Conservation (phyloP, 2,113 vertebrate genomes). For the Mus pahari region DNA sequence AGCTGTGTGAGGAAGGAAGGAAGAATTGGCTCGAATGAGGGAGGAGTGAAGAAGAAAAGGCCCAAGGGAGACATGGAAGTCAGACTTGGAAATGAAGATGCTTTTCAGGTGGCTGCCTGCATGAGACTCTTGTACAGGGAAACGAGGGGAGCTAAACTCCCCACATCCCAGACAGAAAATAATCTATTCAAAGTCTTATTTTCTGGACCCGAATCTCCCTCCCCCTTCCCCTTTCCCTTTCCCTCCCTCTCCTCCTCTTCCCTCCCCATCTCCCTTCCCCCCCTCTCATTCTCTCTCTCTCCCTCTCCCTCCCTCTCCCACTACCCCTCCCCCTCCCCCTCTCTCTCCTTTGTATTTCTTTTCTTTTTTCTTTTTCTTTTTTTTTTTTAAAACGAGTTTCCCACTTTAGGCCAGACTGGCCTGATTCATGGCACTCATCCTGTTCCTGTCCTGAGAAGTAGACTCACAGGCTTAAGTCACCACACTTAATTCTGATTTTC, state of each 20-base stretch:
- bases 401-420: not conserved
- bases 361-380: not conserved
- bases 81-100: not conserved
- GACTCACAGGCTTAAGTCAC: not conserved
- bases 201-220: not conserved
- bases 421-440: not conserved
- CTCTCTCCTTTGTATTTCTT: too few relatives aligned
- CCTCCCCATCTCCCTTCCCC: fast-evolving
- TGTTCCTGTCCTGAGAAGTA: not conserved
- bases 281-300: fast-evolving
- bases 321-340: fast-evolving
- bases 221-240: fast-evolving
- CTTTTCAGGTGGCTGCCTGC: not conserved
- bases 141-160: not conserved
- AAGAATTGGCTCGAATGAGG: not conserved
- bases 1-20: not conserved
- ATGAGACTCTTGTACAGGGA: not conserved
- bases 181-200: not conserved
- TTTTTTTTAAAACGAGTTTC: not conserved
- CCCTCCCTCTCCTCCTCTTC: fast-evolving
- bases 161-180: not conserved
- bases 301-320: fast-evolving
- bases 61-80: not conserved
- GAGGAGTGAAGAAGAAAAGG: not conserved
- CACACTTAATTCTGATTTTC: not conserved